phyloP scores from a whole-genome alignment of 1,140 invertebrate species.

The Pseudomyrmex flavicornis region DNA sequence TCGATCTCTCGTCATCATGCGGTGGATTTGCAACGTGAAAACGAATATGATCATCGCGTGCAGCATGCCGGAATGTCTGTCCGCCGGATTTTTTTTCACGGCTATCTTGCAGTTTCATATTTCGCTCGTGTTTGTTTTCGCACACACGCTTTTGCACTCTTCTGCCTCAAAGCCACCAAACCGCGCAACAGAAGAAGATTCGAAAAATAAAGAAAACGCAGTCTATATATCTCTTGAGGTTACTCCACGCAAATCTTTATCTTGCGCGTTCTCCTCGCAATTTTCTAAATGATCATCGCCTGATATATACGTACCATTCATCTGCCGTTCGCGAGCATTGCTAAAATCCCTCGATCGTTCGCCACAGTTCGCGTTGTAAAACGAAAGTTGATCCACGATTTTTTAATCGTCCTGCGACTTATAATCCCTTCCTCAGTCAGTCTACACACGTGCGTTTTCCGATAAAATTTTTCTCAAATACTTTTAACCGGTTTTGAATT shows the following conservation, averaged over 20 bases:
- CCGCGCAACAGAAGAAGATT: background rate
- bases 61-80: background rate
- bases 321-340: constrained; percentile 43
- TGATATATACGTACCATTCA: constrained; percentile 65
- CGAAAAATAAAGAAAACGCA: background rate
- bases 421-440: background rate
- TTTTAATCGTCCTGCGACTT: background rate
- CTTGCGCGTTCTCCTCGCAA: background rate
- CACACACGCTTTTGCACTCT: background rate
- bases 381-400: constrained; percentile 5
- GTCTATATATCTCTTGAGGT: background rate
- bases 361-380: background rate
- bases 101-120: constrained; percentile 10
- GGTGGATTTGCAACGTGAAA: background rate
- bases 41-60: constrained; percentile 3
- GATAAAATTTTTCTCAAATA: background rate
- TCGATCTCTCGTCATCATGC: background rate
- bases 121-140: constrained; percentile 11
- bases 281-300: background rate
- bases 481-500: too few species aligned
- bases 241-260: background rate
- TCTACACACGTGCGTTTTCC: background rate
- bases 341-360: constrained; percentile 30
- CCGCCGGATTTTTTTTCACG: background rate
- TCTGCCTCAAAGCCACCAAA: background rate